These are phyloP conservation scores for Pomacea maculata DNA, from an alignment of 1,140 invertebrate species.

Conservation along the genomic window DNA sequence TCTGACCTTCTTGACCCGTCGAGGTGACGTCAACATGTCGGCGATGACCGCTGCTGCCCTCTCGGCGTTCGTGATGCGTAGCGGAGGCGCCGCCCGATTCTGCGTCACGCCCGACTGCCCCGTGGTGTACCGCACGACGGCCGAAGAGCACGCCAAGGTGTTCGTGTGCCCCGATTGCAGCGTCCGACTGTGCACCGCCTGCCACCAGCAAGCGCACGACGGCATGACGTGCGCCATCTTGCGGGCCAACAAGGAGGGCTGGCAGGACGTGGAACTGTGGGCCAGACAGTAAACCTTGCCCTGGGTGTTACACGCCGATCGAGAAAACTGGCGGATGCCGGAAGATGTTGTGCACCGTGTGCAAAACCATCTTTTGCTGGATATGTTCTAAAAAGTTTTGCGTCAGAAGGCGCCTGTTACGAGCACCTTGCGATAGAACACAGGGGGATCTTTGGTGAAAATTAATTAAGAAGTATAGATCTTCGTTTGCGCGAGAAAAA, in stretches of 20 bases:
- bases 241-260: slow-evolving; percentile 14
- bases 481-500: no score
- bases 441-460: slow-evolving; percentile 24
- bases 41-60: slow-evolving; percentile 35
- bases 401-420: slow-evolving; percentile 32
- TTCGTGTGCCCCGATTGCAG: slow-evolving; percentile 47
- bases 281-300: slow-evolving; percentile 42
- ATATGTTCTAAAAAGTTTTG: slow-evolving; percentile 41
- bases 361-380: slow-evolving; percentile 50
- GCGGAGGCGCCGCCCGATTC: slow-evolving; percentile 39
- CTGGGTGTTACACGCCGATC: slow-evolving; percentile 43
- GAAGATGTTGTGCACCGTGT: slow-evolving; percentile 42
- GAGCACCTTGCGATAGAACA: slow-evolving; percentile 39
- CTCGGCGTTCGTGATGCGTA: slow-evolving; percentile 29
- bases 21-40: slow-evolving; percentile 13
- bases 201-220: slow-evolving; percentile 44
- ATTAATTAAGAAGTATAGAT: neutral
- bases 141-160: slow-evolving; percentile 16
- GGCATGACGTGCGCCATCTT: slow-evolving; percentile 51
- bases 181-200: slow-evolving; percentile 44
- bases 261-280: slow-evolving; percentile 31
- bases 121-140: slow-evolving; percentile 43
- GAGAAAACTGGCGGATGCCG: slow-evolving; percentile 53
- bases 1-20: slow-evolving; percentile 29
- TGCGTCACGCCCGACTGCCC: slow-evolving; percentile 54